phyloP scores from a whole-genome alignment of 2,888 invertebrate genomes.

The Ichneumoninae sp. region DNA sequence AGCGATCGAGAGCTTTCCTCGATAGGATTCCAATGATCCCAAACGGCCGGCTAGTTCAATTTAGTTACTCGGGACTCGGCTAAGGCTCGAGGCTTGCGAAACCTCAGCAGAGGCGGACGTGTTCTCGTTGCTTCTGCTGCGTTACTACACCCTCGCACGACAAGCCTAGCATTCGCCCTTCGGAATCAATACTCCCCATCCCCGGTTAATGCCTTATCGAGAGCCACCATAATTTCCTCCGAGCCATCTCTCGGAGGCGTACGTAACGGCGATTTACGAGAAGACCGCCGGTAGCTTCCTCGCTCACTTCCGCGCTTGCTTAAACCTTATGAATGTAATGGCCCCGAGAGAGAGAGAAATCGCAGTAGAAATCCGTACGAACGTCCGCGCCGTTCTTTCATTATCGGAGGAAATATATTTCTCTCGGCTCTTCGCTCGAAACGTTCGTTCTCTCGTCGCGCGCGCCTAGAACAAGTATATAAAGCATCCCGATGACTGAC shows the following conservation, averaged over 20 bases:
- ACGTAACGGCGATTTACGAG: conserved; percentile 63
- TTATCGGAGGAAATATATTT: conserved; percentile 49
- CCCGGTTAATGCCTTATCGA: conserved; percentile 56
- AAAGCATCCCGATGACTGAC: conserved; percentile 18
- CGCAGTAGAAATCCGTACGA: conserved; percentile 2
- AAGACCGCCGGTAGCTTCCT: conserved; percentile 37
- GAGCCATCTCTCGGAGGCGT: conserved; percentile 56
- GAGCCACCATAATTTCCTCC: conserved; percentile 62
- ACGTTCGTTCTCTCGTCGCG: conserved; percentile 27
- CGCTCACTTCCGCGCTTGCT: conserved; percentile 25
- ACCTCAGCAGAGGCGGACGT: conserved; percentile 42
- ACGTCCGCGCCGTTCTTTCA: conserved; percentile 51
- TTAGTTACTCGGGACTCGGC: conserved; percentile 40
- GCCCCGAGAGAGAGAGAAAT: not conserved
- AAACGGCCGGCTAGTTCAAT: conserved; percentile 49
- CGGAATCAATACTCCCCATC: conserved; percentile 57
- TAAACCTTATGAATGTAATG: conserved; percentile 35
- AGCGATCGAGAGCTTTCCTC: conserved; percentile 29
- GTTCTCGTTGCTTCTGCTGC: conserved; percentile 34
- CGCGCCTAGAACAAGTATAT: not conserved
- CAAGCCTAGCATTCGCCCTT: conserved; percentile 38
- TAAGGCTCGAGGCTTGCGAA: conserved; percentile 24
- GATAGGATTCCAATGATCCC: conserved; percentile 59
- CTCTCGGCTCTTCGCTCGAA: conserved; percentile 22
- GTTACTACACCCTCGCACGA: conserved; percentile 30